Base-by-base conservation (phyloP, 2,113 vertebrate genomes). In the Silurus meridionalis region DNA sequence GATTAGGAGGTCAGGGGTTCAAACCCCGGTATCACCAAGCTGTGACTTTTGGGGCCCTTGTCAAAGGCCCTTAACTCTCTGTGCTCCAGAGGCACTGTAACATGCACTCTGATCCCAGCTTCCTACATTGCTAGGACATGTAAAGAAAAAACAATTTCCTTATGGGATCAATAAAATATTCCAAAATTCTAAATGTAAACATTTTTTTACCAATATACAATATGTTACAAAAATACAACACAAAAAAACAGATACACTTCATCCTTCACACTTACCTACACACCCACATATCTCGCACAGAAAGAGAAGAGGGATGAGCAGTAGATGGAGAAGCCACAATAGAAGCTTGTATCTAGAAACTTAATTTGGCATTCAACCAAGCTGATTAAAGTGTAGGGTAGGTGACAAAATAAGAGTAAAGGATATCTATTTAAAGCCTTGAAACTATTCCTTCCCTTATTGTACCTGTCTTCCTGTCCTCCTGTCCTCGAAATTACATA, bases 391-490 rank as follows among this genome's bases (percentile, higher is more conserved):
- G 88, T 86, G 58, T 72, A 86, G 85, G 82, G 77, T 82, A 50
- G 75, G 58, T 86, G 88, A 86, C 80, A 88, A 85, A 52, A 61
- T 74, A 86, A 88, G 64, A 88, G 64, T 86, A 83, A 80, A 86
- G 81, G 37, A 53, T 83, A 11, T 84, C 82, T 86, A 86, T 89
- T 89, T 89, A 77, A 84, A 66, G 82, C 84, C 7, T 37, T 58
- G n/a, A 81, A 86, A 84, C 58, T 72, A 83, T 79, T 86, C 64
- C 84, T 77, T 80, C 61, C 52, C 84, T 80, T 82, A 83, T 86
- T 86, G 82, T 89, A 89, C 85, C 88, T 89, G 88, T 86, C 85
- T 60, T 80, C 66, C n/a, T 50, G 88, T 86, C 85, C 67, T 80
- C 66, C n/a, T 50, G 74, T 89, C 71, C 66, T 74, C 81, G 71